A percentile compares a stretch with the other conserved stretches of the same genome.
phyloP scores from a whole-genome alignment of 2,888 invertebrate species.

The Branchipolynoe longqiensis region DNA sequence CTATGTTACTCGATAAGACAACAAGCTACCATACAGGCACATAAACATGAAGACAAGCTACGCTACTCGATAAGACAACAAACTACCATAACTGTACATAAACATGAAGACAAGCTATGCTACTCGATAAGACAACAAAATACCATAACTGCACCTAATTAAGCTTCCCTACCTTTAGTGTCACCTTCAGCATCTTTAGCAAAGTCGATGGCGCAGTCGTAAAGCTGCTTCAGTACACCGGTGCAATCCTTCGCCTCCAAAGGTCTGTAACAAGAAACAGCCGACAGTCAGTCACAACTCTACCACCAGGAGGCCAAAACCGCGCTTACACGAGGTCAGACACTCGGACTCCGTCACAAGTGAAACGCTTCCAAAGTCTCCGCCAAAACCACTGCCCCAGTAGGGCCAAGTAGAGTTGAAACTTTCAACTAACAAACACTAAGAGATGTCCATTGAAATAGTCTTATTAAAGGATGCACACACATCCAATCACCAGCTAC shows the following conservation, averaged over 20 bases:
- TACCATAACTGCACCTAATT: neutral
- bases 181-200: neutral
- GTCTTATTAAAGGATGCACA: too few species aligned
- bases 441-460: neutral
- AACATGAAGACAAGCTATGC: neutral
- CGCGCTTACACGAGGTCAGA: too few species aligned
- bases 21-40: neutral
- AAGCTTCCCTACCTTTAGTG: neutral
- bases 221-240: neutral
- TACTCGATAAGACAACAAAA: neutral
- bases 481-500: too few species aligned
- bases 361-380: too few species aligned
- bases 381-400: too few species aligned
- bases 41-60: too few species aligned
- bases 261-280: slow-evolving; percentile 2
- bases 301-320: too few species aligned
- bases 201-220: neutral
- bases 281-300: too few species aligned
- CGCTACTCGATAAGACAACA: neutral
- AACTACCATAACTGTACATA: neutral
- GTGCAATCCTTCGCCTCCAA: neutral
- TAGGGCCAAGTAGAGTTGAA: neutral
- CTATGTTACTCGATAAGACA: neutral
- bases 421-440: neutral
- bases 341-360: too few species aligned